Evolutionary conservation across 2,888 invertebrate genomes (phyloP).

Genomic region (Drosophila neutralis): DNA sequence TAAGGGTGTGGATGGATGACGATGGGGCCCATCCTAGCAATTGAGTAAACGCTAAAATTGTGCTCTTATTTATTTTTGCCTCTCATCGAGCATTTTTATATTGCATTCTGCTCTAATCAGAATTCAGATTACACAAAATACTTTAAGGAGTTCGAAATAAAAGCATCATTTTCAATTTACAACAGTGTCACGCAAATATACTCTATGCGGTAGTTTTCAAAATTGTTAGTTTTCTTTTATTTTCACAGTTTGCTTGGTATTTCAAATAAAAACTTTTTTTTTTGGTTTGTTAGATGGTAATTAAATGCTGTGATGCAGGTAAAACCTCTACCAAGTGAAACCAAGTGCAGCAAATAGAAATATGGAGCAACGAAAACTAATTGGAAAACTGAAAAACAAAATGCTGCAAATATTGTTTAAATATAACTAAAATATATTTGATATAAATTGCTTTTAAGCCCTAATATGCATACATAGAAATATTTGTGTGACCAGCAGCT

Average conservation of each 20-base stretch:
- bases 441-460: neutral
- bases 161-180: conserved; percentile 9
- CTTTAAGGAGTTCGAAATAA: conserved; percentile 13
- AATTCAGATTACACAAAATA: conserved; percentile 22
- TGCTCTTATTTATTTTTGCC: conserved; percentile 33
- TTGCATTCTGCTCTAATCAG: conserved; percentile 7
- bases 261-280: neutral
- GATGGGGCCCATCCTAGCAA: conserved; percentile 12
- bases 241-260: conserved; percentile 23
- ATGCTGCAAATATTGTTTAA: neutral
- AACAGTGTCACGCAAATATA: conserved; percentile 32
- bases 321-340: conserved; percentile 2
- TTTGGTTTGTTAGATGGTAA: neutral
- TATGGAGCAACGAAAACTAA: neutral
- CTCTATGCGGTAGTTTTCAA: conserved; percentile 22
- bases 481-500: neutral
- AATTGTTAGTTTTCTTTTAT: conserved; percentile 21
- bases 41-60: conserved; percentile 28
- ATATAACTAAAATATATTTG: conserved; percentile 1
- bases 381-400: neutral
- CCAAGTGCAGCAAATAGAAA: conserved; percentile 2
- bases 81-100: conserved; percentile 26
- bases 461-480: neutral
- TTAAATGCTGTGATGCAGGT: conserved; percentile 6
- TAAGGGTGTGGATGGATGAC: neutral